Base-by-base conservation (phyloP, 2,797 vertebrate species). In the Fistularia tabacaria region DNA sequence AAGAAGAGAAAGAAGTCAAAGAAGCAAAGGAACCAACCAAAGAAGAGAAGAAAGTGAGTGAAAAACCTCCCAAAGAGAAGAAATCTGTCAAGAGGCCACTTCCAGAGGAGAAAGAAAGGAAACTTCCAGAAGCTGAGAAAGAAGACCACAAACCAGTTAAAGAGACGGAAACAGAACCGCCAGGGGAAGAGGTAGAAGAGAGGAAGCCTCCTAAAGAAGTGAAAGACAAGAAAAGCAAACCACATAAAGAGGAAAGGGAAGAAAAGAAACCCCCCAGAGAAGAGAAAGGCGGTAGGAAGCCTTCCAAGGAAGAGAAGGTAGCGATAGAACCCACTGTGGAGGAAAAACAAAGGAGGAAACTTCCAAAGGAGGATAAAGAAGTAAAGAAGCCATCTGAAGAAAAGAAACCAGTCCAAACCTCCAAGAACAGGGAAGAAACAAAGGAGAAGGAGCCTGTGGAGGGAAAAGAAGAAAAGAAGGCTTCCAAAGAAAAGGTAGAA, bases 81-180 rank as follows among this genome's bases (percentile, higher is more conserved):
- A 56, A 37, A 41, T 54, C 71, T n/a, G 14, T 13, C 8, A 61
- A 51, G 15, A 60, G 45, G 38, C 15, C 37, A 1, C 14, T 0
- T 0, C 65, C 83, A 71, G 91, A 87, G 76, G 67, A 65, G 25
- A 87, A 88, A 50, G 80, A 70, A 81, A 49, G 57, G 37, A 61
- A 46, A 13, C 40, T 1, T 8, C 47, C 4, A 50, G 36, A 46
- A 46, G 48, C 50, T 12, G 36, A 54, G 51, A 64, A 41, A 43
- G 50, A 66, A 9, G 10, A 1, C 1, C 40, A 15, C 36, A 46
- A 66, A 36, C 56, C 47, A 10, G 14, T 12, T 0, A 48, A 40
- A 10, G 46, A 66, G 8, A 8, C 13, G 15, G 49, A 61, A 25
- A 14, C 6, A 7, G 8, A n/a, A 55, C 39, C 39, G 3, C 39